Conservation (phyloP, 1,140 invertebrate genomes). For the Lucilia cuprina region DNA sequence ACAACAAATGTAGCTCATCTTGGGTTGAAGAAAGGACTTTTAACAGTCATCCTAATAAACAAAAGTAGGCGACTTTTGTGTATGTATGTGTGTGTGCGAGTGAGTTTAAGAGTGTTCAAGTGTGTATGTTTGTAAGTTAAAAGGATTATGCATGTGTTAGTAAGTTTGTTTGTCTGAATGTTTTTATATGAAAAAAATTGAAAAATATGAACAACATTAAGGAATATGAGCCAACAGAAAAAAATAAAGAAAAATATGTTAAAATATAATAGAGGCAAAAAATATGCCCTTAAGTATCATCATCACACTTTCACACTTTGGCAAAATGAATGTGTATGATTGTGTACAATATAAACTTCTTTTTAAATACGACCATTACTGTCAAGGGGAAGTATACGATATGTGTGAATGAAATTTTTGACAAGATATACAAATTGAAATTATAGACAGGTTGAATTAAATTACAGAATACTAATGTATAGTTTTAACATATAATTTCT, state of each 20-base stretch:
- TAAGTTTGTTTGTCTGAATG: not conserved
- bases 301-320: not conserved
- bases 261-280: not conserved
- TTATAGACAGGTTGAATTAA: no score
- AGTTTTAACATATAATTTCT: no score
- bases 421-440: no score
- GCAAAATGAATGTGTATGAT: not conserved
- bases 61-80: not conserved
- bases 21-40: no score
- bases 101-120: not conserved
- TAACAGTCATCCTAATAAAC: no score
- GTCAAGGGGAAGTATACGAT: not conserved
- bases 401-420: no score
- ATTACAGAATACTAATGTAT: no score
- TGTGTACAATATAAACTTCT: not conserved
- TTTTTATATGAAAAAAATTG: not conserved
- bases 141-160: not conserved
- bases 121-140: not conserved
- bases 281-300: slow-evolving; percentile 5
- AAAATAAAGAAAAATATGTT: not conserved
- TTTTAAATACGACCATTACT: not conserved
- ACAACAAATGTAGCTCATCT: no score
- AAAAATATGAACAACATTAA: slow-evolving; percentile 5
- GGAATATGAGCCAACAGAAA: not conserved
- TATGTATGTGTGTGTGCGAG: not conserved